Conservation (phyloP, 2,797 vertebrate species). For the Tenualosa ilisha region DNA sequence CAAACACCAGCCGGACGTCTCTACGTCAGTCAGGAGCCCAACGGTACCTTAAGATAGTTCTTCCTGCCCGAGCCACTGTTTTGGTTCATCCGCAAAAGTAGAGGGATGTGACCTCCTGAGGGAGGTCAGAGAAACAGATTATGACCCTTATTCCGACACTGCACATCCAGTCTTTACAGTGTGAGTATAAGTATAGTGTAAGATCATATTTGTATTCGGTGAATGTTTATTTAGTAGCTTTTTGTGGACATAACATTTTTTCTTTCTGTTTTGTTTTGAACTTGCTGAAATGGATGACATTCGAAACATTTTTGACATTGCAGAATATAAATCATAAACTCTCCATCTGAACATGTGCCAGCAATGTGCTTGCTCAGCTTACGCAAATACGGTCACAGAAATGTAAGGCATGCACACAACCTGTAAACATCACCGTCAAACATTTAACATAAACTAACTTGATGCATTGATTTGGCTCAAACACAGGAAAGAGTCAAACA, state of each 20-base stretch:
- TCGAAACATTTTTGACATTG: neutral
- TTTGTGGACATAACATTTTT: neutral
- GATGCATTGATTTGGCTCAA: neutral
- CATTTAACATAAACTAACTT: neutral
- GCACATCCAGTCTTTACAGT: neutral
- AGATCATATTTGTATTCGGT: neutral
- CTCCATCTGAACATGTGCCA: neutral
- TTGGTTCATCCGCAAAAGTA: neutral
- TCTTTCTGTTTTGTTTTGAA: neutral
- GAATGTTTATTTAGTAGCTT: too few species aligned
- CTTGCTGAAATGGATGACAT: neutral
- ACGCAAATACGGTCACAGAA: neutral
- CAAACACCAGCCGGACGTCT: constrained; percentile 45
- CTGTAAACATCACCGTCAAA: neutral
- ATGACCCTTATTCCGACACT: neutral
- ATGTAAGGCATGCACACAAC: neutral
- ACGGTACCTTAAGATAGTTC: constrained; percentile 26
- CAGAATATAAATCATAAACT: neutral
- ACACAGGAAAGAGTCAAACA: constrained; percentile 12
- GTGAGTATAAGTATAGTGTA: neutral
- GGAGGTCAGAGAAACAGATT: constrained; percentile 27
- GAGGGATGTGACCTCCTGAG: constrained; percentile 5
- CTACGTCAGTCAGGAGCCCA: constrained; percentile 32
- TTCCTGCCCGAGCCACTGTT: constrained; percentile 39
- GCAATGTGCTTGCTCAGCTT: neutral